Conservation (phyloP, 2,797 vertebrate species). For the Pantherophis alleghaniensis region DNA sequence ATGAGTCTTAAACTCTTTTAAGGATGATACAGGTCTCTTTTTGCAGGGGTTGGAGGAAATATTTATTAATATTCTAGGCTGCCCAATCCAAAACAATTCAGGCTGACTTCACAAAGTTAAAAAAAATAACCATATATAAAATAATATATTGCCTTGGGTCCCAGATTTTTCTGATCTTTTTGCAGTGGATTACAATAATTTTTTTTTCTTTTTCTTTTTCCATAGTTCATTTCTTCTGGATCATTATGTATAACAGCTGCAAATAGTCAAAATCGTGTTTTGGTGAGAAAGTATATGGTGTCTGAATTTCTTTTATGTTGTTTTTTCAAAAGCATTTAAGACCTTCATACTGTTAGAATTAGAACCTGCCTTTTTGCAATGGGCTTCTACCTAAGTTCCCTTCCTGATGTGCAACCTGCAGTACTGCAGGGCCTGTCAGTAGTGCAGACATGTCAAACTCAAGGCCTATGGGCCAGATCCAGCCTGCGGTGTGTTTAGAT, state of each 20-base stretch:
- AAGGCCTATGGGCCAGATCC: no score
- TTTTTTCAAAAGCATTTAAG: not conserved
- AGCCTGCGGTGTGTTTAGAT: no score
- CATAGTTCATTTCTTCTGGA: conserved; percentile 14
- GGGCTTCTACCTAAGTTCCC: not conserved
- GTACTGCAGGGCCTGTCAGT: no score
- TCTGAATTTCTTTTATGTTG: not conserved
- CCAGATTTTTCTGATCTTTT: not conserved
- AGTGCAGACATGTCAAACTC: no score
- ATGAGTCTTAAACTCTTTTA: not conserved
- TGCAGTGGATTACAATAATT: not conserved
- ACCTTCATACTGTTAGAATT: not conserved
- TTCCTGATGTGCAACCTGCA: not conserved
- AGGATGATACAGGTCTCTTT: not conserved
- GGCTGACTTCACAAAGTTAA: not conserved
- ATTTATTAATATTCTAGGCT: not conserved
- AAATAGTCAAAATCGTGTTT: not conserved
- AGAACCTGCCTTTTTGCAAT: not conserved
- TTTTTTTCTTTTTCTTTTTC: not conserved
- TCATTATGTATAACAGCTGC: not conserved
- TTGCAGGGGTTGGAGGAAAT: not conserved
- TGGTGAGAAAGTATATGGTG: not conserved
- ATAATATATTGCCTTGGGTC: no score
- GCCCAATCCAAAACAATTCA: not conserved
- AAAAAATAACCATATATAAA: not conserved